Percentiles rank a stretch among this genome's conserved stretches.
phyloP scores from a whole-genome alignment of 1,140 invertebrate species.

The Zaprionus inermis region DNA sequence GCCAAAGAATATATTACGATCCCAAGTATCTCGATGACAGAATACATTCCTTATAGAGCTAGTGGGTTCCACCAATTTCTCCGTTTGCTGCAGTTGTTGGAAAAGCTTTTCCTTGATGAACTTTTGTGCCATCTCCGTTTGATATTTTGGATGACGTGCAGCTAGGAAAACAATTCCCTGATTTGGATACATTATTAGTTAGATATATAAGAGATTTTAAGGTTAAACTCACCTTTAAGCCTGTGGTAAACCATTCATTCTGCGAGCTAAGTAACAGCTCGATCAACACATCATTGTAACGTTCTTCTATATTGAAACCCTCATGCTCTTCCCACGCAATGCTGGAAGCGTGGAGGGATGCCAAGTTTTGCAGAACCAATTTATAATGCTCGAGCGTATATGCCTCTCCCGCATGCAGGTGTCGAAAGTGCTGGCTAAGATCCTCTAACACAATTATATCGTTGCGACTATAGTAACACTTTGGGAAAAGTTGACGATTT shows the following conservation, averaged over 20 bases:
- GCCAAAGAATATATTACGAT: conserved; percentile 87
- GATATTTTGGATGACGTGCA: conserved; percentile 59
- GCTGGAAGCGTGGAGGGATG: conserved; percentile 83
- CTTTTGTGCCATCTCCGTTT: conserved; percentile 36
- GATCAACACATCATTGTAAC: conserved; percentile 58
- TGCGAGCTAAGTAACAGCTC: conserved; percentile 49
- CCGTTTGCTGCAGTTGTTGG: conserved; percentile 53
- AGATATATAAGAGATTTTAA: background rate
- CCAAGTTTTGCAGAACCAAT: conserved; percentile 78
- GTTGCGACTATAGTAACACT: conserved; percentile 56
- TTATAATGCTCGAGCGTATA: conserved; percentile 67
- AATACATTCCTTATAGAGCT: conserved; percentile 85
- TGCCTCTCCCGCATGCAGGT: conserved; percentile 56
- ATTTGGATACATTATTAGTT: background rate
- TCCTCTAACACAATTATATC: conserved; percentile 84
- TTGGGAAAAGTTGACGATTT: conserved; percentile 57
- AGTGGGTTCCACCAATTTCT: conserved; percentile 58
- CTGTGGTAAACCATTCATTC: conserved; percentile 64
- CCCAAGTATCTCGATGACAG: conserved; percentile 87
- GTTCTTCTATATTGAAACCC: conserved; percentile 70
- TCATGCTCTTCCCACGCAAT: conserved; percentile 75
- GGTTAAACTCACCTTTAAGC: conserved; percentile 57
- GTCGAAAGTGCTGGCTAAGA: conserved; percentile 62
- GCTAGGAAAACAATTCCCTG: conserved; percentile 66
- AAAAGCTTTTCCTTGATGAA: conserved; percentile 75